Evolutionary conservation across 23 tunicate genomes (phyloP).

Genomic region (Halocynthia aurantium): DNA sequence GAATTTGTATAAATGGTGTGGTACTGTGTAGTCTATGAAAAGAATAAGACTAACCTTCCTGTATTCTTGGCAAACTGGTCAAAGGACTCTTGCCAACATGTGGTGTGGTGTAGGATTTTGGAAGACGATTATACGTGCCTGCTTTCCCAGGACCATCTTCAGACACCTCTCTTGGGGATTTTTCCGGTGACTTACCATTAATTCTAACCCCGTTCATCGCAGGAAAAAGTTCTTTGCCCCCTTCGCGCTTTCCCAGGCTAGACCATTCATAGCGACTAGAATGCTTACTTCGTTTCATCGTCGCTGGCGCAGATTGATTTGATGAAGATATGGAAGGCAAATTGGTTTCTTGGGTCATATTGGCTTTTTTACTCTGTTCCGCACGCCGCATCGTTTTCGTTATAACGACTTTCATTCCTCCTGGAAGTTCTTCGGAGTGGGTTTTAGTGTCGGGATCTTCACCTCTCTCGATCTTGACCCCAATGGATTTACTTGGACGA

Average conservation of each 20-base stretch:
- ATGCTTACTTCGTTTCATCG: neutral
- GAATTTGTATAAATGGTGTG: neutral
- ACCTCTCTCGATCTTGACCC: neutral
- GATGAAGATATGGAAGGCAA: constrained; percentile 2
- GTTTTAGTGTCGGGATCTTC: constrained; percentile 17
- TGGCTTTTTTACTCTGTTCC: neutral
- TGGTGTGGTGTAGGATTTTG: neutral
- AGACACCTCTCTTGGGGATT: neutral
- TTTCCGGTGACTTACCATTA: neutral
- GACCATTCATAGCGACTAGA: constrained; percentile 23
- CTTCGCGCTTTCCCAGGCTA: too few species aligned
- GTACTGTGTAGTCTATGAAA: neutral
- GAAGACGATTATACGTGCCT: neutral
- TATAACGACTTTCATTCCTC: constrained; percentile 29
- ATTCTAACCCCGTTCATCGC: neutral
- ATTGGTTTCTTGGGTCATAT: neutral
- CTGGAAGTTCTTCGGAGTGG: constrained; percentile 25
- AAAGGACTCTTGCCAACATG: neutral
- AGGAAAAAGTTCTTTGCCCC: neutral
- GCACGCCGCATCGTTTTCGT: neutral
- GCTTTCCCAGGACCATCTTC: neutral
- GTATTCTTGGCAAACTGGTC: constrained; percentile 18
- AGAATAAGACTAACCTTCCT: constrained; percentile 3
- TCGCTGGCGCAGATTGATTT: constrained; percentile 7
- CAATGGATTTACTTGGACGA: neutral